Evolutionary conservation across 2,888 invertebrate genomes (phyloP).

Genomic region (Petrolisthes manimaculis): DNA sequence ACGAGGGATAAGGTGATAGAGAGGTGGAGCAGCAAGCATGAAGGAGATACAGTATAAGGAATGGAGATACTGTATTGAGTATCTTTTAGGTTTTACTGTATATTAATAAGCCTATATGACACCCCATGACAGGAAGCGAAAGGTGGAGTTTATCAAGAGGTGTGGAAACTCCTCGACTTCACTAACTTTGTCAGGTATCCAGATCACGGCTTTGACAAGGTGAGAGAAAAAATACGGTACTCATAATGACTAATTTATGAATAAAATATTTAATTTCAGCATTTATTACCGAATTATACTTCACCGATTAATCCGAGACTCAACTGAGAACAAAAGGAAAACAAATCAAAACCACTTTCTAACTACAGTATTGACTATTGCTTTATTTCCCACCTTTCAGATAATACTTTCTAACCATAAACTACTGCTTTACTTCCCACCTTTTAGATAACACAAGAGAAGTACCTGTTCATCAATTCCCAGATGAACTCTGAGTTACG

Average conservation of each 20-base stretch:
- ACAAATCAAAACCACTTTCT: not conserved
- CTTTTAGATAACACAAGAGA: slow-evolving; percentile 22
- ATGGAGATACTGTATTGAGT: too few relatives aligned
- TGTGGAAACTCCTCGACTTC: slow-evolving; percentile 29
- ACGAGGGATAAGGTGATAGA: too few relatives aligned
- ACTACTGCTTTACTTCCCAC: not conserved
- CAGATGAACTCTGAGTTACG: slow-evolving; percentile 35
- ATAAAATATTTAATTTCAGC: not conserved
- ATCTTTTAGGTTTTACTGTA: too few relatives aligned
- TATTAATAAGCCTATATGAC: too few relatives aligned
- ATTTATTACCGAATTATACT: not conserved
- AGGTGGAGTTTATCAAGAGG: slow-evolving; percentile 26
- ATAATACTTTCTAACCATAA: not conserved
- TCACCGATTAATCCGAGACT: not conserved
- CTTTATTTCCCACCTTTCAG: not conserved
- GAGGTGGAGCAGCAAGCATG: too few relatives aligned
- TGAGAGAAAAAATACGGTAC: not conserved
- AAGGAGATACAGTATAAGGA: too few relatives aligned
- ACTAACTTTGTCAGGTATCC: slow-evolving; percentile 25
- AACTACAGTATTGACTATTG: not conserved
- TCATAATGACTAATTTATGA: not conserved
- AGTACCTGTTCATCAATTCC: slow-evolving; percentile 37
- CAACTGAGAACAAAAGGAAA: not conserved
- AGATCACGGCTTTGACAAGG: slow-evolving; percentile 32
- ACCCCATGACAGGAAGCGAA: slow-evolving; percentile 19